Evolutionary conservation across 2,113 vertebrate species (phyloP).

Genomic region (Pachypanchax playfairii): DNA sequence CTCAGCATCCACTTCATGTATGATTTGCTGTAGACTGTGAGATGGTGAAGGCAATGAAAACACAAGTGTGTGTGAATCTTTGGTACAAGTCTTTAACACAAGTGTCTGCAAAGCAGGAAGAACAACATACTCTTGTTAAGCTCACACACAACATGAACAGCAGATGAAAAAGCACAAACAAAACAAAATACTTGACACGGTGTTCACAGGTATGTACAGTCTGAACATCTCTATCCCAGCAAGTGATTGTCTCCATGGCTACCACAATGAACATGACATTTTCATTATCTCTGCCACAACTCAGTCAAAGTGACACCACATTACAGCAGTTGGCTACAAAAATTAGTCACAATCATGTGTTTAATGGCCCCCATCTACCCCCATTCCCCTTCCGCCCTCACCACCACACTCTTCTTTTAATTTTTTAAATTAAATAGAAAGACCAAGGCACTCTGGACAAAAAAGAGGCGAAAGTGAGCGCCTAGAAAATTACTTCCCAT

Average conservation of each 20-base stretch:
- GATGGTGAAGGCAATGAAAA: slow-evolving; percentile 24
- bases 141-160: slow-evolving; percentile 25
- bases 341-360: slow-evolving; percentile 12
- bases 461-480: slow-evolving; percentile 58
- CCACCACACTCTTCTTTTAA: too few relatives aligned
- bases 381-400: too few relatives aligned
- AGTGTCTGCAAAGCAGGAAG: slow-evolving; percentile 25
- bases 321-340: slow-evolving; percentile 16
- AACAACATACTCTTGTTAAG: slow-evolving; percentile 19
- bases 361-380: slow-evolving; percentile 20
- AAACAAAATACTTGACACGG: slow-evolving; percentile 36
- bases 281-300: slow-evolving; percentile 27
- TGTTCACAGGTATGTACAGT: slow-evolving; percentile 59
- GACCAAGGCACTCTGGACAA: slow-evolving; percentile 77
- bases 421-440: slow-evolving; percentile 70
- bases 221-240: slow-evolving; percentile 17
- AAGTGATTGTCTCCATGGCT: slow-evolving; percentile 57
- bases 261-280: slow-evolving; percentile 62
- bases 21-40: too few relatives aligned
- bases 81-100: slow-evolving; percentile 51
- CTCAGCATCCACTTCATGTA: neutral
- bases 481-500: slow-evolving; percentile 70
- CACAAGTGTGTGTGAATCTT: slow-evolving; percentile 49
- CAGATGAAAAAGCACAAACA: slow-evolving; percentile 45
- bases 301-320: slow-evolving; percentile 14